A percentile compares a stretch with the other conserved stretches of the same genome.
phyloP scores from a whole-genome alignment of 2,797 vertebrate genomes.

The Aotus griseimembra region DNA sequence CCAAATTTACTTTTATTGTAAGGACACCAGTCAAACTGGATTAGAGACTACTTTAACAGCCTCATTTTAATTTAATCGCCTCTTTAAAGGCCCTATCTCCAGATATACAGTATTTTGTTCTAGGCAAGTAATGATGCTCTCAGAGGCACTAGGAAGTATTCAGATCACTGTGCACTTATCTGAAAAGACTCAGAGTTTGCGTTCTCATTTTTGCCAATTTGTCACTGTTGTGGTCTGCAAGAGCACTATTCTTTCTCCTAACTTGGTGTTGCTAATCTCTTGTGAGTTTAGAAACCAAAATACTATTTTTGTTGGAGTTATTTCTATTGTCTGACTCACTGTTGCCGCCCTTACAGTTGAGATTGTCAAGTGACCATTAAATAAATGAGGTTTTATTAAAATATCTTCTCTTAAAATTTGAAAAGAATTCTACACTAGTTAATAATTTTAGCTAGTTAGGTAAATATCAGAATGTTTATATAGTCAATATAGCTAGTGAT shows the following conservation, averaged over 20 bases:
- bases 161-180: neutral
- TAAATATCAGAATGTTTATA: neutral
- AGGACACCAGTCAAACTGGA: neutral
- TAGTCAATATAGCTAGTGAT: neutral
- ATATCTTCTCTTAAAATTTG: constrained; percentile 10
- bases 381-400: constrained; percentile 22
- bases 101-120: neutral
- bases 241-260: neutral
- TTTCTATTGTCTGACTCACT: neutral
- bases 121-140: neutral
- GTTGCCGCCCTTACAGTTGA: neutral
- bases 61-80: neutral
- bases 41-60: neutral
- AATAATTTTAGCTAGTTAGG: neutral
- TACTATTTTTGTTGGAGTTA: neutral
- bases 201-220: neutral
- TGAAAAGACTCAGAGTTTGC: neutral
- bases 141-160: neutral
- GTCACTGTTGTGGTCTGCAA: neutral
- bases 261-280: neutral
- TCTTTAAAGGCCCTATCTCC: neutral
- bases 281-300: constrained; percentile 7
- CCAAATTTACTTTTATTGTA: neutral
- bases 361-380: neutral
- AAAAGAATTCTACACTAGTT: neutral